A percentile compares a stretch with the other conserved stretches of the same genome.
Conservation (phyloP, 2,888 invertebrate species). For the Caenorhabditis becei region DNA sequence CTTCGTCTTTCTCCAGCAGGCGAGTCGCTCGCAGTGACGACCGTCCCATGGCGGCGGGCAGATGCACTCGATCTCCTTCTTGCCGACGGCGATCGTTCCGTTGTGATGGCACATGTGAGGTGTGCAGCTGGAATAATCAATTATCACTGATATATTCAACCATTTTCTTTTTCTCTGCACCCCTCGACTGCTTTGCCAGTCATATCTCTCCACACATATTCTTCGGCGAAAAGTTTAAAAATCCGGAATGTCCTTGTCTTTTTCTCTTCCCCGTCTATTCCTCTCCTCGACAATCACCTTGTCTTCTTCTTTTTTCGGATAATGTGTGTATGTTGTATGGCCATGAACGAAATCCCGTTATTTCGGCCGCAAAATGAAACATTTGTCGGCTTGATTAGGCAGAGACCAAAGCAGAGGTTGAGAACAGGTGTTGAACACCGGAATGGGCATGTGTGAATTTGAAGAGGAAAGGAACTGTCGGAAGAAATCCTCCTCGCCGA, state of each 20-base stretch:
- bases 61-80: slow-evolving; percentile 77
- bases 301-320: slow-evolving; percentile 1
- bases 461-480: not conserved
- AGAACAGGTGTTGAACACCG: slow-evolving; percentile 13
- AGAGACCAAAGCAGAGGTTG: not conserved
- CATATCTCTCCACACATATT: too few species aligned
- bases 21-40: slow-evolving; percentile 77
- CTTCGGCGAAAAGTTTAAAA: slow-evolving; percentile 8
- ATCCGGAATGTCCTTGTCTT: not conserved
- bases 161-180: slow-evolving; percentile 1
- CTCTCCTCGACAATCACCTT: slow-evolving; percentile 23
- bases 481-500: too few species aligned
- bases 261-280: not conserved
- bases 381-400: slow-evolving; percentile 9
- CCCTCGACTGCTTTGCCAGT: too few species aligned
- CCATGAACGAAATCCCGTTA: not conserved
- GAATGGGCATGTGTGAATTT: too few species aligned
- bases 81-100: slow-evolving; percentile 77
- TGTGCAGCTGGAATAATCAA: slow-evolving; percentile 73
- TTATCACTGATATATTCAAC: not conserved
- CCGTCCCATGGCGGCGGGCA: slow-evolving; percentile 80
- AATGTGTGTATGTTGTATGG: slow-evolving; percentile 33
- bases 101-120: slow-evolving; percentile 76
- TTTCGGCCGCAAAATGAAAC: slow-evolving; percentile 12
- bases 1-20: slow-evolving; percentile 78